Conservation (phyloP, 2,888 invertebrate species). For the Megalurothrips usitatus region DNA sequence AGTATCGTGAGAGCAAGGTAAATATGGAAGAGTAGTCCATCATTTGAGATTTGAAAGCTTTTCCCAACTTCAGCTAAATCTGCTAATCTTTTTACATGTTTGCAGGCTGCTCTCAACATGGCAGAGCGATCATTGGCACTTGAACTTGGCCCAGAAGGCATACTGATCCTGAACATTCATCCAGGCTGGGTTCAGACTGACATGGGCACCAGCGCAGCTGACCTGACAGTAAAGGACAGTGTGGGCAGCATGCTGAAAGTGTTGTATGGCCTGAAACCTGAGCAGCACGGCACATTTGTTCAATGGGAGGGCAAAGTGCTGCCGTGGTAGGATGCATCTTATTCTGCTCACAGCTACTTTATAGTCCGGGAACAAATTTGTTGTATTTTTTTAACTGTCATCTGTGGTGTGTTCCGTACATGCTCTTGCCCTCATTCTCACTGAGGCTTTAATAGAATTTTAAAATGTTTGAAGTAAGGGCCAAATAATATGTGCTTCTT, state of each 20-base stretch:
- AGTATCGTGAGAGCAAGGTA: conserved; percentile 85
- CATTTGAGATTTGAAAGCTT: not conserved
- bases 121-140: conserved; percentile 78
- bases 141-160: conserved; percentile 69
- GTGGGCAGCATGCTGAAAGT: conserved; percentile 62
- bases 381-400: not conserved
- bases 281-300: conserved; percentile 70
- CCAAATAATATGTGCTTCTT: not conserved
- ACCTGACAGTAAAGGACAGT: conserved; percentile 65
- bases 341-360: not conserved
- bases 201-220: conserved; percentile 80
- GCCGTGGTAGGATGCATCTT: conserved; percentile 56
- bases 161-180: conserved; percentile 70
- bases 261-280: conserved; percentile 56
- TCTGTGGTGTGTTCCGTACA: not conserved
- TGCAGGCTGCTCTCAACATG: conserved; percentile 78
- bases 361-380: too few relatives aligned
- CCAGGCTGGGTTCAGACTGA: conserved; percentile 91
- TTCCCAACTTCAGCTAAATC: conserved; percentile 28
- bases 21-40: not conserved
- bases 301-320: conserved; percentile 71
- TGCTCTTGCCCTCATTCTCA: not conserved
- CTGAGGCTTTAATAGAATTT: not conserved
- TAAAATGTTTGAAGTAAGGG: not conserved
- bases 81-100: conserved; percentile 38